phyloP scores from a whole-genome alignment of 1,140 invertebrate species.

The Manduca sexta region DNA sequence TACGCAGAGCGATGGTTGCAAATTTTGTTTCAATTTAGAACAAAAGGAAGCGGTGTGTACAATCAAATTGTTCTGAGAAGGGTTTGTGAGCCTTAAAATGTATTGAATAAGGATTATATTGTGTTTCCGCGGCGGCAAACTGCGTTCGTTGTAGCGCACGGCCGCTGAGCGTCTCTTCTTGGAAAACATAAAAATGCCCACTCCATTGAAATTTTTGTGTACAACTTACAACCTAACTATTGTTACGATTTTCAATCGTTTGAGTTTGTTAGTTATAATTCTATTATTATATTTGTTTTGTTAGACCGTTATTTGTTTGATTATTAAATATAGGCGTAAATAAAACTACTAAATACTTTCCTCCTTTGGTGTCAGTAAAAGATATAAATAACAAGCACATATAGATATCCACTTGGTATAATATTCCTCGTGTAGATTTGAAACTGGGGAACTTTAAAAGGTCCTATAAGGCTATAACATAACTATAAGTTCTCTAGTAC shows the following conservation, averaged over 20 bases:
- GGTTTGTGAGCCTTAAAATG: not conserved
- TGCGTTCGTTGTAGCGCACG: not conserved
- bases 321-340: too few species aligned
- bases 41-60: conserved; percentile 18
- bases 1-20: conserved; percentile 2
- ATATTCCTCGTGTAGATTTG: too few species aligned
- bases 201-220: conserved; percentile 29
- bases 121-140: not conserved
- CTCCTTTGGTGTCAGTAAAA: too few species aligned
- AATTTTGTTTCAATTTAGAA: conserved; percentile 21
- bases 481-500: too few species aligned
- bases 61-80: not conserved
- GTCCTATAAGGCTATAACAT: too few species aligned
- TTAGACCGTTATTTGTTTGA: too few species aligned
- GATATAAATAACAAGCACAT: too few species aligned
- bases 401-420: too few species aligned
- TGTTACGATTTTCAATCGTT: conserved; percentile 11
- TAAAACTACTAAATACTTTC: too few species aligned
- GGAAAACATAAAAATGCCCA: conserved; percentile 28
- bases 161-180: conserved; percentile 16
- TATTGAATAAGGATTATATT: conserved; percentile 1
- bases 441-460: too few species aligned
- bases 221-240: conserved; percentile 11
- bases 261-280: not conserved
- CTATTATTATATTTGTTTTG: not conserved